A percentile compares a stretch with the other conserved stretches of the same genome.
Conservation (phyloP, 2,113 vertebrate genomes). For the Agelaius tricolor region DNA sequence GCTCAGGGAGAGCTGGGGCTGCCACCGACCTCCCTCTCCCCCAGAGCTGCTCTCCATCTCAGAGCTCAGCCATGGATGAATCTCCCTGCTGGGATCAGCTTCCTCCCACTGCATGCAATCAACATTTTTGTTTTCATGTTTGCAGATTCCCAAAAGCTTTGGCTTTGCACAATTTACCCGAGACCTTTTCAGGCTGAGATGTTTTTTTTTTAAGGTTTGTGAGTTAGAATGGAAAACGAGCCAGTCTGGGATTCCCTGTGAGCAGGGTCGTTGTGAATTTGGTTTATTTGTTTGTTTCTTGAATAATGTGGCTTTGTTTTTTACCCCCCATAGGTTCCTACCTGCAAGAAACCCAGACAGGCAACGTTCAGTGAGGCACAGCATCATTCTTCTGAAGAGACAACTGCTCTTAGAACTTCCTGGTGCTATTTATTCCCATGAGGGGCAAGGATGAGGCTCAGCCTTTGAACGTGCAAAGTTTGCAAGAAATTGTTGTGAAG, state of each 20-base stretch:
- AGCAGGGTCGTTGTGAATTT: neutral
- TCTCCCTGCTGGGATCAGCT: neutral
- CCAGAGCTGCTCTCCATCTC: neutral
- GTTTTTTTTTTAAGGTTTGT: neutral
- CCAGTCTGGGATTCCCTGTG: neutral
- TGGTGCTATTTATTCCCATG: neutral
- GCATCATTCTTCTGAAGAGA: neutral
- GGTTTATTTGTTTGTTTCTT: neutral
- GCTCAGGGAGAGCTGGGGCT: neutral
- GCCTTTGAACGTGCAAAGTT: neutral
- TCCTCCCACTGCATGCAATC: neutral
- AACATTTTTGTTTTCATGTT: neutral
- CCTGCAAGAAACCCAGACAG: neutral
- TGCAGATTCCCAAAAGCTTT: neutral
- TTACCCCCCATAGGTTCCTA: accelerated
- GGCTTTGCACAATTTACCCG: neutral
- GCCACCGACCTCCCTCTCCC: neutral
- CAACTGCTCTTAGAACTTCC: neutral
- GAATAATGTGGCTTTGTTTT: neutral
- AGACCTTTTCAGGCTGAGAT: neutral
- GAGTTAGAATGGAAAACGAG: neutral
- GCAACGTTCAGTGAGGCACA: neutral
- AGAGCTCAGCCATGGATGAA: neutral
- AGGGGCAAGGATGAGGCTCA: neutral
- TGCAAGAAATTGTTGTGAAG: neutral